Evolutionary conservation across 2,888 invertebrate genomes (phyloP), one percentile per base, ranked within the genome.

Genomic region (Microchrysa polita): DNA sequence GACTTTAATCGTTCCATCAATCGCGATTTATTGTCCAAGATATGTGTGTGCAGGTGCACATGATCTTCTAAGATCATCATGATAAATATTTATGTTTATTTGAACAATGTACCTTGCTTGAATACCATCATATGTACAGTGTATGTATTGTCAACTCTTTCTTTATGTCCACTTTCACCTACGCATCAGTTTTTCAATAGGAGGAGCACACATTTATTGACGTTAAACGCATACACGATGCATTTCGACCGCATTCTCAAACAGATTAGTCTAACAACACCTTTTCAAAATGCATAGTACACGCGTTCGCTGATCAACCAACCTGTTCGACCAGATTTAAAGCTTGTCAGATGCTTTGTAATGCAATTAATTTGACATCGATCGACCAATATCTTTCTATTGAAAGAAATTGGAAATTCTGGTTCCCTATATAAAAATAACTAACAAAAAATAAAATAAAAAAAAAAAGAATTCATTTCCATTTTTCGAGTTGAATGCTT

Each of bases 321-420:
- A n/a, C 48, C 48, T 48, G 16, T 61, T 40, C 20, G 5, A 20
- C 14, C 40, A 55, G 52, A 73, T 67, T 40, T 23, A 75, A 74
- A 73, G 73, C 67, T 73, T 75, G 75, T 75, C 75, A 75, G 72
- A 73, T 75, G 60, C 72, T 74, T 75, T 74, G 75, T 75, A 73
- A 20, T 67, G 67, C 75, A 73, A 75, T 75, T 75, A 75, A 75
- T 75, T 75, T 72, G 73, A 75, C 75, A 75, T 75, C 73, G 72
- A 72, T 27, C 18, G 16, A 48, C 10, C 44, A 22, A 44, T 53
- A 61, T 34, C 61, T 63, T 40, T 63, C 16, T 23, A 57, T 40
- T 55, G 69, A 57, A 57, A 57, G 57, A 69, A 69, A 57, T 69
- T 42, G 55, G 40, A 69, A 44, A 67, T 48, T 22, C 53, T 12